These are phyloP conservation scores for Tauraco hartlaubi DNA, from an alignment of 2,797 vertebrate genomes.

Conservation along the genomic window DNA sequence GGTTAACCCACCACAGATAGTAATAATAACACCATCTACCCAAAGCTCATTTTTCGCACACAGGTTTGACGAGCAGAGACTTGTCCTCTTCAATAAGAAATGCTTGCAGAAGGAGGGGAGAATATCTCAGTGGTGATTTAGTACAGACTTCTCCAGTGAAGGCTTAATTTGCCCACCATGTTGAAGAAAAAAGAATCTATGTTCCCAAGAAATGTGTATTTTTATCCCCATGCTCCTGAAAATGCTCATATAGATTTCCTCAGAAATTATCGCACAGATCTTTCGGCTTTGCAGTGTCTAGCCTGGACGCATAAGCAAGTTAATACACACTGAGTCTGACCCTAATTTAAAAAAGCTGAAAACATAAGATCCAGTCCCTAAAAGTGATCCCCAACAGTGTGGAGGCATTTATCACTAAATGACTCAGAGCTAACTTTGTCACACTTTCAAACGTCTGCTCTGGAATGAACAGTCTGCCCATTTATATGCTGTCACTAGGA, in stretches of 20 bases:
- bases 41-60: background rate
- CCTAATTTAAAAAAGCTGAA: conserved; percentile 12
- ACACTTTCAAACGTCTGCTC: background rate
- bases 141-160: background rate
- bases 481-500: conserved; percentile 16
- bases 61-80: background rate
- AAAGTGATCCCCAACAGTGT: background rate
- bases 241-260: background rate
- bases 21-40: background rate
- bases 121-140: background rate
- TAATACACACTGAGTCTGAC: background rate
- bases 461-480: background rate
- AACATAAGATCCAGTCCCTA: background rate
- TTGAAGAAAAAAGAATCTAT: background rate
- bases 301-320: background rate
- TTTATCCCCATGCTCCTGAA: conserved; percentile 4
- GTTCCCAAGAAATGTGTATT: background rate
- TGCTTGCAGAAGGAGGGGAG: background rate
- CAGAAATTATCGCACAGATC: background rate
- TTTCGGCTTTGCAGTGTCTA: background rate
- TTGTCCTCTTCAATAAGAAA: background rate
- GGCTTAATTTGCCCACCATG: background rate
- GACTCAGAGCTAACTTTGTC: background rate
- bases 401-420: background rate
- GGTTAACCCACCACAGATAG: background rate